Evolutionary conservation across 2,888 invertebrate genomes (phyloP).

Genomic region (Flexamia atlantica): DNA sequence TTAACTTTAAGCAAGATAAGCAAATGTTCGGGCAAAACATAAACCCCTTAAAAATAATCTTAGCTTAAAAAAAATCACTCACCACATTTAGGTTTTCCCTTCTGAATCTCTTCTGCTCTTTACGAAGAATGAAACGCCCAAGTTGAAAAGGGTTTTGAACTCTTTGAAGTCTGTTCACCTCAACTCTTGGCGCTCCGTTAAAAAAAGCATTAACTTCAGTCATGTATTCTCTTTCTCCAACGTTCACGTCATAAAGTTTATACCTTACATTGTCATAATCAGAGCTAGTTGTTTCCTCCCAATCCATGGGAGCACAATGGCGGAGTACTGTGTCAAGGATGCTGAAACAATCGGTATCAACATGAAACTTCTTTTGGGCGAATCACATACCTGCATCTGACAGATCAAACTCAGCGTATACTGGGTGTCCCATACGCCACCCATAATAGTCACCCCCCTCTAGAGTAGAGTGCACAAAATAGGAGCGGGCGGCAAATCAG

Average conservation of each 20-base stretch:
- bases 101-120: conserved; percentile 16
- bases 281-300: not conserved
- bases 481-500: too few species aligned
- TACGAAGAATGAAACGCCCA: not conserved
- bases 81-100: not conserved
- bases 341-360: too few species aligned
- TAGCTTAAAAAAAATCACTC: not conserved
- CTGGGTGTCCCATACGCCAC: too few species aligned
- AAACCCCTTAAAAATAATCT: too few species aligned
- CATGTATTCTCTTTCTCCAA: not conserved
- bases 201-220: conserved; percentile 2
- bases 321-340: conserved; percentile 1
- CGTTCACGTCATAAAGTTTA: not conserved
- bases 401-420: too few species aligned
- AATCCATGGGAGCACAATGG: not conserved
- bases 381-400: too few species aligned
- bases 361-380: too few species aligned
- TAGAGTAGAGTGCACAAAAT: too few species aligned
- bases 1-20: too few species aligned
- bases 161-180: not conserved
- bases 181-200: not conserved
- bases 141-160: conserved; percentile 8
- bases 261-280: not conserved
- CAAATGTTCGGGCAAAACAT: too few species aligned
- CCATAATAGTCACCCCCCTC: too few species aligned